A percentile compares a stretch with the other conserved stretches of the same genome.
phyloP scores from a whole-genome alignment of 2,113 vertebrate species.

The Malaclemys terrapin region DNA sequence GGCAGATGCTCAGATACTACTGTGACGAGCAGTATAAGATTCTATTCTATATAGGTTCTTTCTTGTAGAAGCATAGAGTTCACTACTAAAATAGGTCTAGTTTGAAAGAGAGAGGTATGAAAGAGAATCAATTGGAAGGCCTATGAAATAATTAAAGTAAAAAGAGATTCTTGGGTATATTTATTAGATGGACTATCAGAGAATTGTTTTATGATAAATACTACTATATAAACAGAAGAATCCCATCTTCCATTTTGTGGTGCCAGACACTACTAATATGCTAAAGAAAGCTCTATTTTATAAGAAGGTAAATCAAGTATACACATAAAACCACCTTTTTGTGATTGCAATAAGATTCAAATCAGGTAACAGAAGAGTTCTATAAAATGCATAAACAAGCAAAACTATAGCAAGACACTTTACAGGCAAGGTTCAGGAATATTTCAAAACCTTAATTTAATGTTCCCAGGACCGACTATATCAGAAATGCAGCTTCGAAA shows the following conservation, averaged over 20 bases:
- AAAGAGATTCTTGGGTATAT: not conserved
- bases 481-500: not conserved
- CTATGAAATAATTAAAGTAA: not conserved
- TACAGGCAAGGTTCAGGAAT: not conserved
- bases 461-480: fast-evolving
- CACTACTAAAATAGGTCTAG: not conserved
- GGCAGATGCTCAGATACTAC: not conserved
- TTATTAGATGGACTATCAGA: not conserved
- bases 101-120: not conserved
- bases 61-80: not conserved
- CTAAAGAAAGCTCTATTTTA: not conserved
- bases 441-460: not conserved
- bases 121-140: fast-evolving
- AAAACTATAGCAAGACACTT: fast-evolving
- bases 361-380: fast-evolving
- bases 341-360: not conserved
- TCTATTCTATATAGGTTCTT: fast-evolving
- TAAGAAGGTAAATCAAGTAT: fast-evolving
- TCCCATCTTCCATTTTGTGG: fast-evolving
- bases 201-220: not conserved
- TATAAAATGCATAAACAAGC: not conserved
- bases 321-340: not conserved
- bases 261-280: fast-evolving
- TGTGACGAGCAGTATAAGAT: fast-evolving
- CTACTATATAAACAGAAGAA: not conserved